Evolutionary conservation across 2,888 invertebrate species (phyloP), one percentile per base, ranked within the genome.

Genomic region (Tachystola acroxantha): DNA sequence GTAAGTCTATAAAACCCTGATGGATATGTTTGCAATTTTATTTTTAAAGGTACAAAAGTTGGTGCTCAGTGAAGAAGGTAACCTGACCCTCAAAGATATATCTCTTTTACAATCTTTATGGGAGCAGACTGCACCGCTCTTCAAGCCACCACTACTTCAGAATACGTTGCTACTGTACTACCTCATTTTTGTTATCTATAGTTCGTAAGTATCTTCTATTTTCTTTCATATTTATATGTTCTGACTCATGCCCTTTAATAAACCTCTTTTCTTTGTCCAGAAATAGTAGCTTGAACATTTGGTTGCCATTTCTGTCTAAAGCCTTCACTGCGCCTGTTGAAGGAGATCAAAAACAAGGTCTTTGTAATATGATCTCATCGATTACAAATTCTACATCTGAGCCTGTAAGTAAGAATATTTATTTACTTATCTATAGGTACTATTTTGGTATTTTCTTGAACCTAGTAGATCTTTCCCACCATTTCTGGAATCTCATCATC

Each of bases 1-100:
- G n/a, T n/a, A n/a, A n/a, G n/a, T n/a, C n/a, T n/a, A n/a, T n/a
- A n/a, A n/a, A n/a, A n/a, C n/a, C n/a, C n/a, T n/a, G n/a, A n/a
- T n/a, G n/a, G n/a, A n/a, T n/a, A n/a, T n/a, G n/a, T n/a, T n/a
- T n/a, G n/a, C n/a, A n/a, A n/a, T n/a, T n/a, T n/a, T n/a, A n/a
- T n/a, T n/a, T n/a, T n/a, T n/a, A n/a, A n/a, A 30, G 30, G 30
- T 30, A 10, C 14, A 30, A 10, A 30, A 30, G n/a, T 16, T 30
- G 10, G 19, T 30, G 9, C 10, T 30, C 9, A 30, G 9, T 3
- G 30, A 30, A 16, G 19, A 7, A 5, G 30, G 30, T 16, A 30
- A 30, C 19, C n/a, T 16, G 2, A 16, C 4, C 6, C 3, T 4
- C 4, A 16, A 5, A 10, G 30, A 30, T 4, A 7, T 16, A 10